A percentile compares a stretch with the other conserved stretches of the same genome.
Conservation (phyloP, 2,797 vertebrate genomes). For the Lycodopsis pacificus region DNA sequence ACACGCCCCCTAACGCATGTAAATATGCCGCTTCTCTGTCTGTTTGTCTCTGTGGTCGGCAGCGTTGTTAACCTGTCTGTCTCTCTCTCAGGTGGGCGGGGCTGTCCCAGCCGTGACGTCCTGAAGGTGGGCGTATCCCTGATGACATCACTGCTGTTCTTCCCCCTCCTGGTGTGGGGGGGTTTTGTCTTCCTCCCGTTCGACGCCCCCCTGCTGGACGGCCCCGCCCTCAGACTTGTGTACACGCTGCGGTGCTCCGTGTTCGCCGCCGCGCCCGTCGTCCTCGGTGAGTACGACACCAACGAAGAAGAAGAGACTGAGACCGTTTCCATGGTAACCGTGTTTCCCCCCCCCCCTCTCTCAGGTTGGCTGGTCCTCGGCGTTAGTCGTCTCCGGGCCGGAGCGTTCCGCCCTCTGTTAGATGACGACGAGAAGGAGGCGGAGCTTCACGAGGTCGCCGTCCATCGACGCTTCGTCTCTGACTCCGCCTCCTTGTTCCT, state of each 20-base stretch:
- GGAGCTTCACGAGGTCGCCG: conserved; percentile 80
- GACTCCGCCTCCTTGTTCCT: conserved; percentile 90
- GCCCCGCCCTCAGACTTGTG: conserved; percentile 85
- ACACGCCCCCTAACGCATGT: conserved; percentile 45
- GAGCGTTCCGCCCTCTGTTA: conserved; percentile 78
- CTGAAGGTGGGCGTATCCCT: conserved; percentile 86
- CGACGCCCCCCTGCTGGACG: conserved; percentile 85
- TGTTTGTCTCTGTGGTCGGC: background rate
- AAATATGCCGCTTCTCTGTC: background rate
- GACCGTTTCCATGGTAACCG: background rate
- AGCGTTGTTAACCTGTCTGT: no score
- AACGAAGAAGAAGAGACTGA: background rate
- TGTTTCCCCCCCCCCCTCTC: background rate
- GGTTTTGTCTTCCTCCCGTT: conserved; percentile 92
- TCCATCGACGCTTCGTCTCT: conserved; percentile 86
- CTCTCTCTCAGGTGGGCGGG: conserved; percentile 50
- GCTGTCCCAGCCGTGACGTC: conserved; percentile 51
- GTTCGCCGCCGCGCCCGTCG: conserved; percentile 88
- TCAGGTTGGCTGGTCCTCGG: conserved; percentile 90
- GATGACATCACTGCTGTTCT: conserved; percentile 82
- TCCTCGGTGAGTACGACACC: conserved; percentile 86
- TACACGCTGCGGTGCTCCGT: conserved; percentile 90
- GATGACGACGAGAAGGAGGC: conserved; percentile 65
- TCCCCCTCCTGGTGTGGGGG: conserved; percentile 90
- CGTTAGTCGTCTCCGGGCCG: conserved; percentile 82